Evolutionary conservation across 1,140 invertebrate species (phyloP).

Genomic region (Lasioglossum albipes): DNA sequence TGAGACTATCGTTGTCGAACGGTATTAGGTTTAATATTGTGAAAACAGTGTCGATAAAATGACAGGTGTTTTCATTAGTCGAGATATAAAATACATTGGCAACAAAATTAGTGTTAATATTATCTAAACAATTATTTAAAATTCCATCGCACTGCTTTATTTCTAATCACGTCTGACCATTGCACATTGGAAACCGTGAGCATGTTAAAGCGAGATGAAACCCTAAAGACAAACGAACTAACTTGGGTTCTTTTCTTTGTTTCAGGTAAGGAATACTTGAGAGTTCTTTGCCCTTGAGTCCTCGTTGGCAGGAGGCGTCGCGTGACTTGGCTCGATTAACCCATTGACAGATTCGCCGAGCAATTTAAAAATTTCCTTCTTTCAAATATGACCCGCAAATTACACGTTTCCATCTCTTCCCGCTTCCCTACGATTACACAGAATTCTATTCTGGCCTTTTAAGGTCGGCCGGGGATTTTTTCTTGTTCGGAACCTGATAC

Average conservation of each 20-base stretch:
- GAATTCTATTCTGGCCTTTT: neutral
- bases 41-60: too few relatives aligned
- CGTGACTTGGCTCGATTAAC: constrained; percentile 26
- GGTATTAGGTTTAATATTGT: too few relatives aligned
- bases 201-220: neutral
- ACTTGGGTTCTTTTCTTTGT: constrained; percentile 42
- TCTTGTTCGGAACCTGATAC: too few relatives aligned
- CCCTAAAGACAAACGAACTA: neutral
- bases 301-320: constrained; percentile 2
- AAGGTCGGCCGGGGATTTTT: neutral
- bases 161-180: too few relatives aligned
- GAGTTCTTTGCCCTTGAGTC: constrained; percentile 8
- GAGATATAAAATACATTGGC: too few relatives aligned
- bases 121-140: too few relatives aligned
- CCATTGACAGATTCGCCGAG: constrained; percentile 28
- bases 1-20: too few relatives aligned
- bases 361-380: constrained; percentile 5
- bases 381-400: neutral
- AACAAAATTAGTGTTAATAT: too few relatives aligned
- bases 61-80: too few relatives aligned
- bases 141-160: too few relatives aligned
- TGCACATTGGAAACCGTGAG: too few relatives aligned
- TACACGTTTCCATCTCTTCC: neutral
- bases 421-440: neutral
- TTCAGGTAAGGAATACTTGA: constrained; percentile 53